Evolutionary conservation across 2,113 vertebrate species (phyloP).

Genomic region (Pampusana beccarii): DNA sequence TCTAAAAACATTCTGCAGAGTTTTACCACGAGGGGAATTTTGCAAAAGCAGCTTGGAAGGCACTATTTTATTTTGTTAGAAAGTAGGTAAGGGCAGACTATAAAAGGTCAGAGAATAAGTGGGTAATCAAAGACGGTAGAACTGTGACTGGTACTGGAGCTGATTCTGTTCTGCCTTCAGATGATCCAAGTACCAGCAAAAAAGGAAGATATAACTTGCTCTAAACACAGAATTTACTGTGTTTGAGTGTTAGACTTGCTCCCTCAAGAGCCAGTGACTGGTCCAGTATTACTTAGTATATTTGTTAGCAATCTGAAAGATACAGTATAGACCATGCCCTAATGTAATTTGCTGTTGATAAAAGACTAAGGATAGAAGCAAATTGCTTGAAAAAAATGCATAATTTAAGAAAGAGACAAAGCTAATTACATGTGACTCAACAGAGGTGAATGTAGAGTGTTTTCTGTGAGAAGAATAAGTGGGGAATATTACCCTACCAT

Average conservation of each 20-base stretch:
- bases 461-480: not conserved
- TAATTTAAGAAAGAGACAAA: not conserved
- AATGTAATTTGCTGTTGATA: not conserved
- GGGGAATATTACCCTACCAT: not conserved
- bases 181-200: not conserved
- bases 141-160: not conserved
- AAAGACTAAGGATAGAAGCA: not conserved
- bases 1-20: not conserved
- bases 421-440: not conserved
- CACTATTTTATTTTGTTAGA: not conserved
- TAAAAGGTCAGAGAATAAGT: not conserved
- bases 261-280: not conserved
- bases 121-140: not conserved
- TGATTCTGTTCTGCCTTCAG: not conserved
- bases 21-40: not conserved
- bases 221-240: not conserved
- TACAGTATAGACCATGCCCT: not conserved
- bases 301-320: not conserved
- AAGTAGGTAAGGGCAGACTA: not conserved
- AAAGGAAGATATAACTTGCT: not conserved
- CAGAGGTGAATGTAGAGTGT: not conserved
- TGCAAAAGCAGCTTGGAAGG: not conserved
- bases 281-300: not conserved
- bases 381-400: not conserved
- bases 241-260: not conserved